Conservation (phyloP, 2,888 invertebrate species). For the Protonemura montana region DNA sequence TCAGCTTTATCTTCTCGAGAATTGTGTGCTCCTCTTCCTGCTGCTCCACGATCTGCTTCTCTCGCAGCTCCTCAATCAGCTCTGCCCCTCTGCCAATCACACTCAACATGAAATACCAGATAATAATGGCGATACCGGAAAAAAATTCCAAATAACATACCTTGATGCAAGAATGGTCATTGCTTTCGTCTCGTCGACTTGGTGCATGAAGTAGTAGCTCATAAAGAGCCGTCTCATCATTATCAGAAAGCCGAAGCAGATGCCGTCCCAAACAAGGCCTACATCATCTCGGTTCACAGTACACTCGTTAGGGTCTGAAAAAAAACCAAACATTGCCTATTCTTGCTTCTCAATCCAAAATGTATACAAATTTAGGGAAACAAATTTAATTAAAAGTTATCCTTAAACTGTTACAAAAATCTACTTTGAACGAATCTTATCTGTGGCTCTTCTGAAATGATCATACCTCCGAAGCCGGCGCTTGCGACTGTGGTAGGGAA, state of each 20-base stretch:
- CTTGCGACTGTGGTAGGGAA: conserved; percentile 62
- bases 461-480: no score
- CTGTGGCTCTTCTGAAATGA: no score
- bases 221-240: conserved; percentile 91
- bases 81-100: conserved; percentile 80
- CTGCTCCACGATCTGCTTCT: conserved; percentile 88
- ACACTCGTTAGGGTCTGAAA: conserved; percentile 58
- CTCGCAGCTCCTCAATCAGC: conserved; percentile 88
- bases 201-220: conserved; percentile 96
- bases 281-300: conserved; percentile 81
- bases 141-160: conserved; percentile 58
- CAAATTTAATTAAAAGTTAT: no score
- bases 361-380: no score
- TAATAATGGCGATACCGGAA: no score
- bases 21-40: conserved; percentile 85
- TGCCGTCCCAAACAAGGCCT: conserved; percentile 92
- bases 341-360: no score
- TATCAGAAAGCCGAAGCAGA: conserved; percentile 93
- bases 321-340: background rate
- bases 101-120: no score
- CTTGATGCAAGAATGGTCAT: conserved; percentile 93
- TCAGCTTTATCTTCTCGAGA: conserved; percentile 90
- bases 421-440: no score
- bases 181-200: conserved; percentile 94
- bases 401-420: no score